A percentile compares a stretch with the other conserved stretches of the same genome.
These are phyloP conservation scores for Onychostoma macrolepis DNA, from an alignment of 2,113 vertebrate genomes.

Conservation along the genomic window DNA sequence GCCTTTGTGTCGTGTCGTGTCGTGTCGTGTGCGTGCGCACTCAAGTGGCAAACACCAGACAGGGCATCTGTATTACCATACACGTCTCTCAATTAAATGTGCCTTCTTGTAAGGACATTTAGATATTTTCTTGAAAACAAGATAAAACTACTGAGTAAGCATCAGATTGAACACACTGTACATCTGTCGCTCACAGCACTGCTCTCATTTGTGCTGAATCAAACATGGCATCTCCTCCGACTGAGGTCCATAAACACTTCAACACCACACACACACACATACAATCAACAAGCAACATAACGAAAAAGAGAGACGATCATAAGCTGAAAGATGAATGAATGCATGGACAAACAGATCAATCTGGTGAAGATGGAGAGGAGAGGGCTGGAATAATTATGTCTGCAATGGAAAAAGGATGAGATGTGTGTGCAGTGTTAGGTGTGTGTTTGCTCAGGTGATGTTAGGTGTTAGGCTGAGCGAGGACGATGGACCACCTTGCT, in stretches of 20 bases:
- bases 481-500: conserved; percentile 83
- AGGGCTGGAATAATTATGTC: conserved; percentile 70
- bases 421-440: conserved; percentile 48
- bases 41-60: no score
- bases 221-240: neutral
- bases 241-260: neutral
- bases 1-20: no score
- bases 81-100: no score
- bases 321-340: conserved; percentile 67
- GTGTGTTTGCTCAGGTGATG: conserved; percentile 46
- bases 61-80: no score
- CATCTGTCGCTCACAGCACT: neutral
- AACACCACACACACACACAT: conserved; percentile 6
- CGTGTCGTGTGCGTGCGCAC: no score
- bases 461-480: conserved; percentile 58
- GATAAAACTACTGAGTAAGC: no score
- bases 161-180: neutral
- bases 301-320: neutral
- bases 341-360: conserved; percentile 64
- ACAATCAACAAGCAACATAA: conserved; percentile 38
- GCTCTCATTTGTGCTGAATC: neutral
- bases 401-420: conserved; percentile 38
- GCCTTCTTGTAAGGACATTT: neutral
- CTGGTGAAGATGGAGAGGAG: conserved; percentile 1
- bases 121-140: neutral